Evolutionary conservation across 1,140 invertebrate species (phyloP), one percentile per base, ranked within the genome.

Genomic region (Drosophila rhopaloa): DNA sequence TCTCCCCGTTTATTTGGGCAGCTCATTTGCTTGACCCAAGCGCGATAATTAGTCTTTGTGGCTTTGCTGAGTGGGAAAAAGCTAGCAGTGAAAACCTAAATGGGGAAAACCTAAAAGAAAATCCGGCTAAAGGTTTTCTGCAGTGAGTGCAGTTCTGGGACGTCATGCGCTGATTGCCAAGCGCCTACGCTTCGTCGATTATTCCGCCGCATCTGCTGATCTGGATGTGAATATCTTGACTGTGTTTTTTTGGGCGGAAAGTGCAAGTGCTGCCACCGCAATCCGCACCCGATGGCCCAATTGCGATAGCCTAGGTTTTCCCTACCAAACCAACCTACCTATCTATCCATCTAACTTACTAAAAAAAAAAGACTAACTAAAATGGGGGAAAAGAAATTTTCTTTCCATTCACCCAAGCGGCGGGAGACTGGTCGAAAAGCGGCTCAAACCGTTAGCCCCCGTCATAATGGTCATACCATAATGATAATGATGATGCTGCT

Each of bases 141-240:
- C 47, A 79, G 44, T 67, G 14, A 79, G 63, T 80, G 77, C 46
- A 75, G 57, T 71, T 71, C 67, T 71, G 67, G 67, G 67, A 71
- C 83, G 83, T 86, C 83, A 86, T 86, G 83, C 83, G 83, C 83
- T 86, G 83, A 86, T 86, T 86, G 79, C 66, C 57, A 58, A 66
- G 75, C 75, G 79, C 82, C 82, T 68, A 86, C 82, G 82, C 82
- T 85, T 82, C 79, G 82, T 50, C 81, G 73, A 66, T 67, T 76
- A 47, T 44, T 59, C 16, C 37, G 58, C 16, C 27, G 58, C 58
- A 62, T 43, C 37, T 48, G 41, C 16, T 74, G 66, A 44, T 60
- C 53, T 47, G 48, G 29, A 56, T 73, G 43, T 47, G 67, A 43
- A 55, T 70, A 37, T 50, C 47, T 50, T 38, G 10, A 38, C 16